Conservation (phyloP, 2,113 vertebrate species). For the Xyliphius kryptos region DNA sequence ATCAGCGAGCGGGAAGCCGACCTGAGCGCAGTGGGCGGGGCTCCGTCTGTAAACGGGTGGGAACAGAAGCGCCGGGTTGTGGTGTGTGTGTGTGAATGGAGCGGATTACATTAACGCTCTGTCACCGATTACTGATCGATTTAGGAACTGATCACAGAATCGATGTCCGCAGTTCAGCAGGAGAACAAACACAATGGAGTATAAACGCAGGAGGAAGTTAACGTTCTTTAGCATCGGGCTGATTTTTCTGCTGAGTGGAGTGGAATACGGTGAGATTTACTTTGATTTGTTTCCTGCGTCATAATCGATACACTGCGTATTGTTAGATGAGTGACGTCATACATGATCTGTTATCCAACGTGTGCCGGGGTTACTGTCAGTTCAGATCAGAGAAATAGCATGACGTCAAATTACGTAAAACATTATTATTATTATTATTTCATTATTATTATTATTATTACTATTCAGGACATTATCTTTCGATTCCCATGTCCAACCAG, state of each 20-base stretch:
- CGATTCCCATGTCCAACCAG: no score
- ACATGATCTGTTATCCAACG: no score
- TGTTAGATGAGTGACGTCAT: no score
- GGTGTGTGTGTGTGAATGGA: not conserved
- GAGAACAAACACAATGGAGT: constrained; percentile 52
- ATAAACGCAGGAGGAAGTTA: constrained; percentile 57
- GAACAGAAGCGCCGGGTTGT: not conserved
- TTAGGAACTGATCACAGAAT: not conserved
- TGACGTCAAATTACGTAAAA: no score
- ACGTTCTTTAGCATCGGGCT: constrained; percentile 68
- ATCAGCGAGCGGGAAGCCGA: not conserved
- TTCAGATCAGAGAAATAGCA: no score
- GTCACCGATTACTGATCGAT: not conserved
- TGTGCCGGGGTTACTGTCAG: no score
- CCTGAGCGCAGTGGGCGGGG: not conserved
- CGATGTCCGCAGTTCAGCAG: not conserved
- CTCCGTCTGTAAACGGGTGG: not conserved
- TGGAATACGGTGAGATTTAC: constrained; percentile 70
- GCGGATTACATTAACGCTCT: not conserved
- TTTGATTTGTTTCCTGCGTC: no score
- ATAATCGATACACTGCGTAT: no score
- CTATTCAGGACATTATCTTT: no score
- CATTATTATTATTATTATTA: no score
- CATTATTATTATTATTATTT: no score
- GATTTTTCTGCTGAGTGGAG: constrained; percentile 70